Evolutionary conservation across 92 coral and sea anemone genomes (phyloP), one percentile per base, ranked within the genome.

Genomic region (Umimayanthus kanabou): DNA sequence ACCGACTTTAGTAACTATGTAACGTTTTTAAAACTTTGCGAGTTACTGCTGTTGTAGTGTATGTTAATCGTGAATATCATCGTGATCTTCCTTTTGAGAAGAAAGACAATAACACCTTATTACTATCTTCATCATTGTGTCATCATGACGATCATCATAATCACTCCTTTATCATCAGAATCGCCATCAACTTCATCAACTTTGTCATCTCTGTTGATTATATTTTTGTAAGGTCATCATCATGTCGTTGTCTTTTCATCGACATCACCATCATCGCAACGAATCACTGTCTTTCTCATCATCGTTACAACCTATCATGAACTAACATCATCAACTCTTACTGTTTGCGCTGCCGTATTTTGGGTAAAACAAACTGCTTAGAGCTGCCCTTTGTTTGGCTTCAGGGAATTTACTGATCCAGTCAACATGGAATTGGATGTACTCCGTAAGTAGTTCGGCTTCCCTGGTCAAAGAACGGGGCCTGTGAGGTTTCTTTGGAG

Each of bases 331-430:
- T 86, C 82, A 33, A 2, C 42, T 49, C 13, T 77, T 65, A 37
- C 26, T 42, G 61, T 28, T 71, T 69, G 77, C 76, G 14, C 64
- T 82, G 23, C 86, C 77, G 4, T 83, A 83, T 4, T 45, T 30
- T 6, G 78, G 28, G 26, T 83, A 83, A 28, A 83, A 69, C 9
- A 69, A 16, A 53, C 86, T 69, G 57, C 20, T 82, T 42, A 82
- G 55, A 25, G 65, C 87, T 10, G 65, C 25, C 33, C 87, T 70
- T 72, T 83, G 78, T 29, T 66, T 83, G 0, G 87, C 77, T 39
- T 42, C 65, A 49, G 87, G 87, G 33, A 83, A 83, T 50, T 50
- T 70, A 67, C 66, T 69, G 61, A 83, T 83, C 87, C 87, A 83
- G 16, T 83, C 87, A 9, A 26, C 30, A 29, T 83, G 87, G 49